phyloP scores from a whole-genome alignment of 2,797 vertebrate species.

The Chanos chanos region DNA sequence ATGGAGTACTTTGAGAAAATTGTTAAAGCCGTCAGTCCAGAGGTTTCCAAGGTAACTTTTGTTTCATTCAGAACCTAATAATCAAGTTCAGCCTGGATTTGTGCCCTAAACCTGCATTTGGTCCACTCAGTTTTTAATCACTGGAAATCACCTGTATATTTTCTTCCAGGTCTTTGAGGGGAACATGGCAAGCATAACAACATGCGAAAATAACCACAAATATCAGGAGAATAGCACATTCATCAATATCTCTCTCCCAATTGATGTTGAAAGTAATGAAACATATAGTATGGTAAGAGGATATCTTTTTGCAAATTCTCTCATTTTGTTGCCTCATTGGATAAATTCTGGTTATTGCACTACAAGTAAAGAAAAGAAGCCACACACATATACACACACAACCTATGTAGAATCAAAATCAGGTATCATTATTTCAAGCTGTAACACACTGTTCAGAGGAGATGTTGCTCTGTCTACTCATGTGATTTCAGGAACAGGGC shows the following conservation, averaged over 20 bases:
- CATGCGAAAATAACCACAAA: not conserved
- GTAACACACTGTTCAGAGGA: no score
- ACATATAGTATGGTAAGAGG: constrained; percentile 55
- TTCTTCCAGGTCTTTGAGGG: constrained; percentile 60
- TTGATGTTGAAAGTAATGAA: constrained; percentile 19
- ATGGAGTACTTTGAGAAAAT: constrained; percentile 67
- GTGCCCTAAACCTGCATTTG: not conserved
- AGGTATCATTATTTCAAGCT: no score
- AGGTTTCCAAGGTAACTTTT: constrained; percentile 49
- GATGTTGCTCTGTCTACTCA: no score
- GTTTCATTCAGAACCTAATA: no score
- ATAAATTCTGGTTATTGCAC: no score
- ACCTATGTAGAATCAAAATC: no score
- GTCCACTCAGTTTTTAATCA: rapidly evolving
- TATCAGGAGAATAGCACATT: constrained; percentile 20
- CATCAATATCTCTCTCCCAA: constrained; percentile 56
- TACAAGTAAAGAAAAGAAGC: no score
- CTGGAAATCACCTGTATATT: not conserved
- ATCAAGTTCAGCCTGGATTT: not conserved
- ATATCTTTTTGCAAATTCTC: not conserved
- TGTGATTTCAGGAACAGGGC: constrained; percentile 42
- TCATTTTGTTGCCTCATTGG: no score
- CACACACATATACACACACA: no score
- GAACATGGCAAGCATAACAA: constrained; percentile 38
- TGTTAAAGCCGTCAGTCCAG: constrained; percentile 38